Evolutionary conservation across 1,140 invertebrate genomes (phyloP), one percentile per base, ranked within the genome.

Genomic region (Sitobion miscanthi): DNA sequence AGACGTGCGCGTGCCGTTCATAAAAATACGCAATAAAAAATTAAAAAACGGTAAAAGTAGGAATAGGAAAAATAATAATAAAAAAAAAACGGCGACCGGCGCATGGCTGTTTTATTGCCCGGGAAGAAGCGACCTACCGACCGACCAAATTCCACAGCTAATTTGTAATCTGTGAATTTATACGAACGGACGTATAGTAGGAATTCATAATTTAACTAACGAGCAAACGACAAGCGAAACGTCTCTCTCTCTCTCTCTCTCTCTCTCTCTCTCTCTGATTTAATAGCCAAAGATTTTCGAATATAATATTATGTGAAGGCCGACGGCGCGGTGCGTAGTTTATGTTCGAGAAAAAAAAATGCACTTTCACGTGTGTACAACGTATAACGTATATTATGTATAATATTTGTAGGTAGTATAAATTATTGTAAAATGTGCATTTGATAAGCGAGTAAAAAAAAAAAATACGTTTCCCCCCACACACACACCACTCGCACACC

Each of bases 91-190:
- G 25, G 89, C 14, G 23, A 89, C 52, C 52, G 52, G 38, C 21
- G 35, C 57, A 77, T 77, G 38, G 25, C 57, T 45, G 57, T 17
- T 90, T 90, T 90, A 69, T 69, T 90, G 14, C 89, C 23, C 23
- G 14, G 20, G 88, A 86, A 54, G 49, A 38, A 89, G 52, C 62
- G 14, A 77, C 14, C 62, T n/a, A 77, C 62, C 62, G 14, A 77
- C 52, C 54, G 38, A 90, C 89, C 57, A 57, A 90, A 90, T 90
- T 90, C 89, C 89, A 69, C 38, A 45, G 42, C 38, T 90, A 90
- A 90, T 90, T 90, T 90, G 54, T 90, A 90, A 90, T 90, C 89
- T 69, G 89, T 90, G 57, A 90, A 90, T 90, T 90, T 90, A 90
- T 90, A 90, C 54, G 38, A 62, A 38, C 8, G 3, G 8, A 54